phyloP scores from a whole-genome alignment of 2,888 invertebrate species.

The Trichogramma evanescens region DNA sequence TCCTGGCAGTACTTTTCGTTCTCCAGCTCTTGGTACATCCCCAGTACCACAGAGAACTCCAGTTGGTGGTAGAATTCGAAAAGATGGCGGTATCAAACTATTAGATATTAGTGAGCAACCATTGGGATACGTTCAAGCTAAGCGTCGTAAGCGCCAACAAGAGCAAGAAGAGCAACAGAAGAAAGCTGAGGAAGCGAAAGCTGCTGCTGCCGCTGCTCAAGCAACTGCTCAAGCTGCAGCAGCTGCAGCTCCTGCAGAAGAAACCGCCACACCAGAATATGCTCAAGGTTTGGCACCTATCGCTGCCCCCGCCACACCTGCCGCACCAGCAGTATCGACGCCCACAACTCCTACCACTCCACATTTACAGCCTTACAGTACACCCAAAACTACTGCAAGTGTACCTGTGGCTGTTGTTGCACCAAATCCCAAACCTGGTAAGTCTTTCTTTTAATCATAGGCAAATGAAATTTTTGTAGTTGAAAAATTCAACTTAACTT shows the following conservation, averaged over 20 bases:
- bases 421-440: conserved; percentile 32
- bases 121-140: conserved; percentile 73
- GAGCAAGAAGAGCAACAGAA: conserved; percentile 62
- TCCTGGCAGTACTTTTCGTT: conserved; percentile 60
- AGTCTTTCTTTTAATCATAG: conserved; percentile 14
- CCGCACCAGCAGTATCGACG: conserved; percentile 22
- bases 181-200: conserved; percentile 54
- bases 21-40: conserved; percentile 49
- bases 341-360: conserved; percentile 22
- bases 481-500: neutral
- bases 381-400: conserved; percentile 36
- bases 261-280: conserved; percentile 67
- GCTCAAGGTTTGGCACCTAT: conserved; percentile 59
- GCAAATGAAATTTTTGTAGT: neutral
- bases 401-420: conserved; percentile 31
- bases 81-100: conserved; percentile 89
- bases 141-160: conserved; percentile 76
- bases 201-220: conserved; percentile 39
- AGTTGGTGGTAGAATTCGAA: conserved; percentile 55
- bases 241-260: conserved; percentile 38
- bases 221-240: conserved; percentile 37
- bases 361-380: conserved; percentile 32
- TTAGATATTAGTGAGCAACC: conserved; percentile 92
- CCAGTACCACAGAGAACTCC: conserved; percentile 54
- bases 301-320: conserved; percentile 23